Evolutionary conservation across 2,113 vertebrate genomes (phyloP).

Genomic region (Atherinomorus stipes): DNA sequence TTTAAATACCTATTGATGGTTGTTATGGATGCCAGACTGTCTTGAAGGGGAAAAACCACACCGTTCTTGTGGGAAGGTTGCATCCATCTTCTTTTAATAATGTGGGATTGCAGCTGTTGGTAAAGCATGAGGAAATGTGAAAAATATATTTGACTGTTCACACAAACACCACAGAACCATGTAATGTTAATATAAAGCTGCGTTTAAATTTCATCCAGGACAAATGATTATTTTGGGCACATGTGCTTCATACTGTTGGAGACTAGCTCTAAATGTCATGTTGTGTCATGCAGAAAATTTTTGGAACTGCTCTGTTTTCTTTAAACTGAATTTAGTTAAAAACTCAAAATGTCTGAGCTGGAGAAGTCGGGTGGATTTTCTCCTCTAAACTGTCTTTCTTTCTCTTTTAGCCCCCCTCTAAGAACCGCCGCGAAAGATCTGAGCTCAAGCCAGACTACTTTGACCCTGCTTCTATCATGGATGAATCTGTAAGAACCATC

Average conservation of each 20-base stretch:
- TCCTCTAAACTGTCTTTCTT: constrained; percentile 8
- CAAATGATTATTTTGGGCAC: constrained; percentile 49
- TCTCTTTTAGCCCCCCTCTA: constrained; percentile 91
- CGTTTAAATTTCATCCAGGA: constrained; percentile 34
- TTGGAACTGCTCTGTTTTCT: constrained; percentile 33
- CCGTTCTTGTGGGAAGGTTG: not conserved
- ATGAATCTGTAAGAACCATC: constrained; percentile 92
- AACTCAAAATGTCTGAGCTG: not conserved
- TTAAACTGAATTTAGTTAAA: not conserved
- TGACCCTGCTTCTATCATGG: constrained; percentile 99
- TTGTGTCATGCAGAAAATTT: constrained; percentile 41
- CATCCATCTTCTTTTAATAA: not conserved
- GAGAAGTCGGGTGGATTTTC: not conserved
- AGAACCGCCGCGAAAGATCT: constrained; percentile 97
- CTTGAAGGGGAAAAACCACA: no score
- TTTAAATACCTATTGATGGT: not conserved
- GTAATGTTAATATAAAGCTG: constrained; percentile 40
- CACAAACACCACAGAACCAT: constrained; percentile 42
- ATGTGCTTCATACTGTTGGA: constrained; percentile 1
- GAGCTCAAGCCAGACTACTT: constrained; percentile 99
- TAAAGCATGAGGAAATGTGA: constrained; percentile 17
- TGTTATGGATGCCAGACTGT: not conserved
- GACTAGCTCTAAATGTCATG: constrained; percentile 48
- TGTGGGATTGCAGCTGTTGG: constrained; percentile 20
- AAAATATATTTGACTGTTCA: constrained; percentile 40